These are phyloP conservation scores for Stramonita haemastoma DNA, from an alignment of 2,888 invertebrate species.

Conservation along the genomic window DNA sequence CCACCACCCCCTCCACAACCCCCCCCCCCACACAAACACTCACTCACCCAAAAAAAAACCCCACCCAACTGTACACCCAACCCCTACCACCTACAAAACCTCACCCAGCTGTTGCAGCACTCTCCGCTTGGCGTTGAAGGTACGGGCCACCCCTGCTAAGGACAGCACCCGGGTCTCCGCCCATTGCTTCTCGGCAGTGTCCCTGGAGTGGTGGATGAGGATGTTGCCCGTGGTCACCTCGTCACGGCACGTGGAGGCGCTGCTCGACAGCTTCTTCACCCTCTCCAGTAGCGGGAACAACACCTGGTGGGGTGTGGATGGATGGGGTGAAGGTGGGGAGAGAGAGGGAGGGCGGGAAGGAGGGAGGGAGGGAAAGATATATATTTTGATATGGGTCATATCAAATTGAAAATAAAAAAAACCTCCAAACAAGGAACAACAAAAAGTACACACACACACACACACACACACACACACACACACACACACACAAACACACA, in stretches of 20 bases:
- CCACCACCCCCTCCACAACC: no score
- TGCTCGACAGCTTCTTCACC: conserved; percentile 84
- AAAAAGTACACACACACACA: no score
- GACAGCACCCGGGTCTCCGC: conserved; percentile 93
- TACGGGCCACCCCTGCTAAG: conserved; percentile 89
- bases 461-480: no score
- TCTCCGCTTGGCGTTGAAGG: conserved; percentile 93
- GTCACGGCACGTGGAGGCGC: conserved; percentile 78
- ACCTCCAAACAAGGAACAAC: no score
- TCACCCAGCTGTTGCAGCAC: conserved; percentile 81
- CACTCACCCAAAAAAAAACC: background rate
- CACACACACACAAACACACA: no score
- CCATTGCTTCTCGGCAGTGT: conserved; percentile 99
- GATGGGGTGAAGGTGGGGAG: background rate
- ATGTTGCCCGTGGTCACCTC: conserved; percentile 86
- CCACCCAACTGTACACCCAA: background rate
- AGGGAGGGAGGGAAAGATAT: background rate
- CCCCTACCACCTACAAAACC: background rate
- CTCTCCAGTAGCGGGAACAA: conserved; percentile 95
- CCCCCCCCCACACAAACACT: no score
- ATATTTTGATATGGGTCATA: no score
- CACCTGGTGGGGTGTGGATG: conserved; percentile 80
- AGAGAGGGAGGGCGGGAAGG: background rate
- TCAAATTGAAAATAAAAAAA: no score
- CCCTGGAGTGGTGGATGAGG: conserved; percentile 97